phyloP scores from a whole-genome alignment of 2,113 vertebrate species.

The Clarias magur region DNA sequence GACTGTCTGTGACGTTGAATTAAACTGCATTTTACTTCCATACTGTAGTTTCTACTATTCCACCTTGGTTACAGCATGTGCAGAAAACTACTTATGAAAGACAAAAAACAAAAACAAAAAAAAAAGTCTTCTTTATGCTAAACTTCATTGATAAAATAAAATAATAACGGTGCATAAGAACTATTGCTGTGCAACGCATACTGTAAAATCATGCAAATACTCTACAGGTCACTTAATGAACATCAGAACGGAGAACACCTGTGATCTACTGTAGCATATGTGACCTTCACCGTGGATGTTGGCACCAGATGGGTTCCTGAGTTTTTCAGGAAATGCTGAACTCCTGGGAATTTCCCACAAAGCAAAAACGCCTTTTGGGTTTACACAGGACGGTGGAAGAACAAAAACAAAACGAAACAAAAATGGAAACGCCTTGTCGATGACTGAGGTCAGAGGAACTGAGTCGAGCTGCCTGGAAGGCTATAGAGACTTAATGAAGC shows the following conservation, averaged over 20 bases:
- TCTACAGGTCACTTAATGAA: neutral
- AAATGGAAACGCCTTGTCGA: neutral
- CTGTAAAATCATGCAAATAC: neutral
- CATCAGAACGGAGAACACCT: neutral
- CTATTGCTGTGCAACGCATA: neutral
- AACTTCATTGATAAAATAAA: neutral
- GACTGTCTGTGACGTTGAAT: neutral
- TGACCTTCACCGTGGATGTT: neutral
- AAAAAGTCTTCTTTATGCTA: neutral
- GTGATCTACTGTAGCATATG: neutral
- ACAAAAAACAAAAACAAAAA: neutral
- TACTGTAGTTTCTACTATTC: neutral
- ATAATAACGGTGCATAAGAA: neutral
- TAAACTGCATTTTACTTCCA: neutral
- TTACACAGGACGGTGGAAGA: neutral
- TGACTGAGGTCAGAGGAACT: neutral
- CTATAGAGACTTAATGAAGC: neutral
- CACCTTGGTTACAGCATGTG: neutral
- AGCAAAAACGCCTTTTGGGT: neutral
- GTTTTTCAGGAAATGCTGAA: neutral
- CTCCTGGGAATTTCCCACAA: neutral
- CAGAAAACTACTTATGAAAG: neutral
- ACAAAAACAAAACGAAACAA: no score
- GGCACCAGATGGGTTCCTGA: neutral
- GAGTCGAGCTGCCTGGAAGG: neutral